Conservation (phyloP, 2,888 invertebrate genomes). For the Chymomyza caudatula region DNA sequence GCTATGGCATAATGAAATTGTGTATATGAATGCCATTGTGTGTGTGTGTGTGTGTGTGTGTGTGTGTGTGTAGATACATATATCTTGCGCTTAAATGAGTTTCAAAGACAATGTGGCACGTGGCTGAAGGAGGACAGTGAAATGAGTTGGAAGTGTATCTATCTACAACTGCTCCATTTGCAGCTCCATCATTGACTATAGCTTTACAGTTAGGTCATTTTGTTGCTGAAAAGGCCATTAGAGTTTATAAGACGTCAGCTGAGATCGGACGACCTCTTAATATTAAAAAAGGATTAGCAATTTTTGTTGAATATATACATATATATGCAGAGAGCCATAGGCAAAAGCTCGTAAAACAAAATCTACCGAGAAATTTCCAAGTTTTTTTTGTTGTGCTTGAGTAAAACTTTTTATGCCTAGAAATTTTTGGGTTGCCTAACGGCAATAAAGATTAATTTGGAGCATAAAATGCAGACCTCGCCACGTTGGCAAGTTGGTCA, state of each 20-base stretch:
- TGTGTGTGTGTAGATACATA: not conserved
- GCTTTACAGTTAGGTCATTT: too few relatives aligned
- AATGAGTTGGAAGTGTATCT: not conserved
- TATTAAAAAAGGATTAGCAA: slow-evolving; percentile 48
- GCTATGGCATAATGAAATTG: slow-evolving; percentile 53
- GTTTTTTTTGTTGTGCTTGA: not conserved
- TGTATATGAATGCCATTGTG: slow-evolving; percentile 13
- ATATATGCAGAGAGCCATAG: not conserved
- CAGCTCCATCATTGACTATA: not conserved
- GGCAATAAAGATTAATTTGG: slow-evolving; percentile 40
- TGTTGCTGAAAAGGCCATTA: not conserved
- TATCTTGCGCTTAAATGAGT: slow-evolving; percentile 37
- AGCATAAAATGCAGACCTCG: slow-evolving; percentile 29
- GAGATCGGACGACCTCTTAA: slow-evolving; percentile 9
- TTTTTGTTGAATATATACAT: slow-evolving; percentile 4
- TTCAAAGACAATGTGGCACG: slow-evolving; percentile 38
- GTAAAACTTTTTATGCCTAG: slow-evolving; percentile 7
- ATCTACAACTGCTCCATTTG: too few relatives aligned
- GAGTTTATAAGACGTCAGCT: not conserved
- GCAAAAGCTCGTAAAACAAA: not conserved
- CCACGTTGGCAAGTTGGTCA: not conserved
- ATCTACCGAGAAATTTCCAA: not conserved
- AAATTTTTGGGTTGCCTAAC: not conserved
- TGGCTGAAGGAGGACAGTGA: slow-evolving; percentile 21
- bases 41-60: slow-evolving; percentile 9